phyloP scores from a whole-genome alignment of 2,888 invertebrate species.

The Anodontia alba region DNA sequence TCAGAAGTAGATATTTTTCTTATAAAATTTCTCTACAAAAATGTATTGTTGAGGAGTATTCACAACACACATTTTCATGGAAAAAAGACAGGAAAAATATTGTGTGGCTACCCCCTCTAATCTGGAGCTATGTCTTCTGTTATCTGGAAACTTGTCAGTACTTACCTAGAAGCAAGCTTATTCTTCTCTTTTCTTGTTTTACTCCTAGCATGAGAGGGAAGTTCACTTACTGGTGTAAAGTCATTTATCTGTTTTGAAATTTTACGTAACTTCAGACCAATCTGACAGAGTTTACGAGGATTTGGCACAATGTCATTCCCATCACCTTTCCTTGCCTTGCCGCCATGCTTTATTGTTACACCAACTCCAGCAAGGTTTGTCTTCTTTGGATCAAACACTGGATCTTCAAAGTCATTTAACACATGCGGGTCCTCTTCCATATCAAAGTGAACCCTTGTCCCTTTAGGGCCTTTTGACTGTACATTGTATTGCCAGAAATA shows the following conservation, averaged over 20 bases:
- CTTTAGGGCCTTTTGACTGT: slow-evolving; percentile 98
- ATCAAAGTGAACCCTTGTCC: slow-evolving; percentile 88
- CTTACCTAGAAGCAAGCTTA: slow-evolving; percentile 94
- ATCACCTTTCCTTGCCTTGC: slow-evolving; percentile 96
- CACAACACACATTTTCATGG: too few relatives aligned
- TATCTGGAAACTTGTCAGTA: too few relatives aligned
- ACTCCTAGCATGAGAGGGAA: slow-evolving; percentile 85
- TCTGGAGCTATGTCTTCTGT: too few relatives aligned
- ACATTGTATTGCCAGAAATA: slow-evolving; percentile 99
- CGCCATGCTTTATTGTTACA: slow-evolving; percentile 77
- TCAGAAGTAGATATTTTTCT: too few relatives aligned
- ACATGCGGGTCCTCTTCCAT: slow-evolving; percentile 95
- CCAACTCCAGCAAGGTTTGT: slow-evolving; percentile 67
- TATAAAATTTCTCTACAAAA: too few relatives aligned
- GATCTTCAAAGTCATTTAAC: slow-evolving; percentile 95
- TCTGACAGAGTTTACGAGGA: slow-evolving; percentile 94
- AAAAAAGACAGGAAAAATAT: too few relatives aligned
- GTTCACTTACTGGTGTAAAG: slow-evolving; percentile 96
- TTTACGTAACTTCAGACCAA: slow-evolving; percentile 96
- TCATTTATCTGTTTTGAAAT: slow-evolving; percentile 96
- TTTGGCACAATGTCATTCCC: slow-evolving; percentile 99
- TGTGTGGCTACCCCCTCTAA: too few relatives aligned
- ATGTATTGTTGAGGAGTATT: too few relatives aligned
- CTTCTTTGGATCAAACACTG: slow-evolving; percentile 93
- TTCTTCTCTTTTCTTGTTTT: slow-evolving; percentile 95